A percentile compares a stretch with the other conserved stretches of the same genome.
Evolutionary conservation across 2,888 invertebrate species (phyloP).

Genomic region (Drosophila mettleri): DNA sequence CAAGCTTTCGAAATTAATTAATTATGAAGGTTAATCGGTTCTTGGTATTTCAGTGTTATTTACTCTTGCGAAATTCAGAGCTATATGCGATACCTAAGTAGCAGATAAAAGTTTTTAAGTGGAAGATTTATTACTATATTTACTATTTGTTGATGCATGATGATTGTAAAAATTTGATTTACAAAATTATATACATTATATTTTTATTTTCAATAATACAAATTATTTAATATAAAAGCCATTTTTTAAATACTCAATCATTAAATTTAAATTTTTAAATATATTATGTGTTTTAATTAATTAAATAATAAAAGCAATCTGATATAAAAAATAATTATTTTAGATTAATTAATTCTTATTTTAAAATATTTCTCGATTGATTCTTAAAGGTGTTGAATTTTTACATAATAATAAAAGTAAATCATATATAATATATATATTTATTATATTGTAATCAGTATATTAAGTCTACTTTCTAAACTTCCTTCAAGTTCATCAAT

Average conservation of each 20-base stretch:
- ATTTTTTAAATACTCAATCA: background rate
- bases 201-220: too few species aligned
- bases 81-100: background rate
- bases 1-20: slow-evolving; percentile 2
- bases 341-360: too few species aligned
- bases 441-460: background rate
- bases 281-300: too few species aligned
- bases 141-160: background rate
- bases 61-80: slow-evolving; percentile 8
- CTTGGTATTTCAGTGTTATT: background rate
- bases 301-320: too few species aligned
- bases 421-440: background rate
- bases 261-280: too few species aligned
- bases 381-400: too few species aligned
- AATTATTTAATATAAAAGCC: too few species aligned
- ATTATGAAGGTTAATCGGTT: background rate
- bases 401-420: background rate
- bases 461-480: background rate
- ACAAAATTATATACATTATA: too few species aligned
- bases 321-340: too few species aligned
- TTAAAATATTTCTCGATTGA: too few species aligned
- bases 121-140: background rate
- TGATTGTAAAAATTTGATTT: background rate
- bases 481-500: background rate
- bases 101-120: background rate